Base-by-base conservation (phyloP, 1,140 invertebrate genomes). In the Cherax destructor region DNA sequence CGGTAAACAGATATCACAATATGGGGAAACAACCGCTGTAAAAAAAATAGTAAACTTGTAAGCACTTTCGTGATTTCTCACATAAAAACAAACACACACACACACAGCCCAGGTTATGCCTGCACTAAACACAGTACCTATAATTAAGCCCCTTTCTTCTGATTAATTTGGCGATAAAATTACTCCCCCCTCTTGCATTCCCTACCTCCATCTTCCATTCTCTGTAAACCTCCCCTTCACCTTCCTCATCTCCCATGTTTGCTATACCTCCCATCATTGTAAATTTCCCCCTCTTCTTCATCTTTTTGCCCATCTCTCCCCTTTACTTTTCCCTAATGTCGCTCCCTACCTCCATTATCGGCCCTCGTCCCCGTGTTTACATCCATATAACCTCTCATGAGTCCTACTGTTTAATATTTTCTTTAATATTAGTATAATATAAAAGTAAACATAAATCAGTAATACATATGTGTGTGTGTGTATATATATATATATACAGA, bases 211-310 rank as follows among this genome's bases (percentile, higher is more conserved):
- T 69, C 81, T 83, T 41, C 81, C 81, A 69, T 83, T 83, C 81
- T 69, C 16, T 47, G 59, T 47, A 30, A 10, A 21, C 21, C 21
- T 47, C 50, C 65, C 81, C 81, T 49, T 83, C 81, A 47, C 81
- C 13, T 83, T 65, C 81, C 81, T 52, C 30, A 69, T 69, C 47
- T 69, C 24, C 81, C 81, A 30, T 83, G 81, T 83, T 83, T 83
- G 81, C 81, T 83, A 41, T 83, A 21, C 59, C 59, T 83, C 81
- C 81, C 81, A 83, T 83, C 81, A 83, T 83, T 83, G 81, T 83
- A 49, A 69, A 47, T 83, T 83, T n/a, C n/a, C 65, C 65, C 81
- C 81, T 83, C 81, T 69, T 69, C 81, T 59, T 30, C 65, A 69
- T 83, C 81, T 83, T 83, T 83, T 83, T 69, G 81, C 61, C 81